Evolutionary conservation across 2,888 invertebrate species (phyloP), one percentile per base, ranked within the genome.

Genomic region (Ennomos erosarius): DNA sequence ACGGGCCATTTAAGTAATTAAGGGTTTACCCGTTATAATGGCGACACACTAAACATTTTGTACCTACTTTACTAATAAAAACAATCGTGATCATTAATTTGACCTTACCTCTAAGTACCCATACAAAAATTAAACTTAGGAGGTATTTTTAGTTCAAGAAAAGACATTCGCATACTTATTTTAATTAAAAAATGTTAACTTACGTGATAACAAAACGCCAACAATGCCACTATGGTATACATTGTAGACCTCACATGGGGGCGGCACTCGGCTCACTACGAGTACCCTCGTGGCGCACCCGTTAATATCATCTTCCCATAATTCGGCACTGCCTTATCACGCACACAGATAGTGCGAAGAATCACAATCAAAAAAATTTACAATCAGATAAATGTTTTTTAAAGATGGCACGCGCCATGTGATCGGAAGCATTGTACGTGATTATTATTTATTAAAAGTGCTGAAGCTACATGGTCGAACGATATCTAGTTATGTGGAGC

Each of bases 401-500:
- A 56, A 37, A 10, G 58, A 62, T 51, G 55, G 68, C 63, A 69
- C 73, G 71, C 46, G 65, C 67, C 48, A 36, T 38, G 53, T 50
- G 35, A 13, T 26, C 33, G 48, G 57, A 54, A 12, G 34, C 36
- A 8, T n/a, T 11, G 43, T 53, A 79, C 79, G 79, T 79, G 79
- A 74, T 68, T 33, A 16, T 55, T 38, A 33, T 36, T 1, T 46
- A 13, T 6, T 9, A 47, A 47, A 36, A 37, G 6, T 13, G 36
- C 37, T 47, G 36, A 47, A 12, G 4, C 5, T 26, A n/a, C 12
- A 43, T 26, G 43, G 43, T 26, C 8, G 5, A 10, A 35, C 8
- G 12, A 58, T 67, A 6, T 76, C 73, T 76, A 75, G 69, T 68
- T 75, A 55, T 71, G 38, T 72, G 59, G 70, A 70, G 64, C 69